Base-by-base conservation (phyloP, 2,113 vertebrate species). In the Amazona vittata region DNA sequence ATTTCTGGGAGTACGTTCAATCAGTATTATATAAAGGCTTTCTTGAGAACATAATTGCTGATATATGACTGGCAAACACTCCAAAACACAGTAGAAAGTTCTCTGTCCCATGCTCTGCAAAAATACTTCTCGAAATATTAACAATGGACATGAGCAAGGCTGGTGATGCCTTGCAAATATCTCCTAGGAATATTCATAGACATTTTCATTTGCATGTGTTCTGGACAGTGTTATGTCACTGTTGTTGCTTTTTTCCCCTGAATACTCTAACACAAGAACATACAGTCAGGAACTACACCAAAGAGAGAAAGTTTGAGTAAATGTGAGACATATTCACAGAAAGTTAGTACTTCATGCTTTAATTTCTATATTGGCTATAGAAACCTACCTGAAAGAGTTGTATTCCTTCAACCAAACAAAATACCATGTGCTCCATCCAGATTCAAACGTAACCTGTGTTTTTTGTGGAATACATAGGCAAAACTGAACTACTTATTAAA, bases 211-310 rank as follows among this genome's bases (percentile, higher is more conserved):
- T 3, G 1, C 8, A 2, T 16, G 9, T 60, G 8, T 73, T 81
- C 52, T 26, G 26, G 21, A 12, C 3, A 2, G 35, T 50, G 86
- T 59, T 14, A 7, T 35, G n/a, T 63, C 60, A 52, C 22, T 2
- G 1, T 33, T 44, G 20, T 47, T 63, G 21, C 21, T 68, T 46
- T 2, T 55, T 73, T 78, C 53, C 26, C 35, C 28, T 37, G 19
- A 52, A 26, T 49, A 37, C 46, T 76, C 21, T 22, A 62, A 8
- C 3, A 2, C 37, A 77, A 77, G n/a, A 74, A 71, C 1, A 1
- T 5, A 57, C 0, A 1, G 50, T 3, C 49, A 86, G 37, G 35
- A 67, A 57, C 0, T 0, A 39, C 12, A 50, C 9, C 13, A 44
- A 47, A 80, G 50, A 64, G 18, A 49, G 25, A 57, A 47, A 41